Base-by-base conservation (phyloP, 2,888 invertebrate species). In the Ectobius pallidus region DNA sequence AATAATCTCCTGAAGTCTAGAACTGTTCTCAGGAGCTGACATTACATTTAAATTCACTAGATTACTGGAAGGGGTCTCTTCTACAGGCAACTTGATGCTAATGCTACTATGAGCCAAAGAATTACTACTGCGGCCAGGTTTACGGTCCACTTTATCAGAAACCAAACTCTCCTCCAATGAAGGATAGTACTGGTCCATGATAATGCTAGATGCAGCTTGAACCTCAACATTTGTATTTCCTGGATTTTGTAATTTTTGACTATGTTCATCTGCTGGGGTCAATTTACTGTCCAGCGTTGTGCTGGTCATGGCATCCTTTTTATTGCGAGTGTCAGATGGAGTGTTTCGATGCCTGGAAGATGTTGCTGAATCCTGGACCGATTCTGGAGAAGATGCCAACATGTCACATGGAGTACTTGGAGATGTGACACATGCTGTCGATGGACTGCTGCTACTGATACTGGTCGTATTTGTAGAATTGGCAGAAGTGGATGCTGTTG, bases 291-390 rank as follows among this genome's bases (percentile, higher is more conserved):
- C 77, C 25, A 75, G 67, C 7, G 72, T 72, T 22, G 77, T 77
- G 58, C 75, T 75, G 46, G 77, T 77, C 76, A 76, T 76, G 2
- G 78, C 77, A 74, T 77, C 77, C 69, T 77, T 78, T 44, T 77
- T 78, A 7, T 71, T 62, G 42, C 75, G 73, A 20, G 74, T 63
- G 46, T 74, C 72, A 11, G 65, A 46, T 4, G 30, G 32, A 34
- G 25, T 49, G 39, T n/a, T 70, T 42, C 39, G 44, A 46, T 44
- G 70, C 18, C 42, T 65, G 27, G 46, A 44, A 27, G 65, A n/a
- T 30, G 18, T n/a, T n/a, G 30, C 46, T 42, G 44, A 16, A 46
- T 44, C n/a, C 44, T 9, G 18, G 7, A 16, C 9, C 11, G 42
- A 6, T 22, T 65, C 65, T 16, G 44, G 11, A 14, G 25, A 25